Conservation (phyloP, 2,888 invertebrate species). For the Drosophila incognita region DNA sequence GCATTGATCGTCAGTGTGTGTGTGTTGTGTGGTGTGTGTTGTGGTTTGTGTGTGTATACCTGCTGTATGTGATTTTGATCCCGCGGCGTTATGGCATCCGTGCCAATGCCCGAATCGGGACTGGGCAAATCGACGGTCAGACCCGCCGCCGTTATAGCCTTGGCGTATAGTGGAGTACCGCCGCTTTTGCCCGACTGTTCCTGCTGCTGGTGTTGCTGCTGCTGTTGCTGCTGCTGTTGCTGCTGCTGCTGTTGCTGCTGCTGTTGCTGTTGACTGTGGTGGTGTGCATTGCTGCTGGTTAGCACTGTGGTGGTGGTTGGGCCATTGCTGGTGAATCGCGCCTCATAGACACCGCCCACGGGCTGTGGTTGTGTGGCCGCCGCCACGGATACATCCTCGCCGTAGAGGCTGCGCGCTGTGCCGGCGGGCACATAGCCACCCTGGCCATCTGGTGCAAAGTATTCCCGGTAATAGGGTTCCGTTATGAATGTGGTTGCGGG, state of each 20-base stretch:
- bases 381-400: conserved; percentile 83
- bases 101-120: conserved; percentile 97
- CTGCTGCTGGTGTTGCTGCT: conserved; percentile 55
- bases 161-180: conserved; percentile 84
- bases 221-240: conserved; percentile 57
- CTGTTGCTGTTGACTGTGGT: conserved; percentile 57
- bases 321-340: conserved; percentile 80
- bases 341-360: conserved; percentile 81
- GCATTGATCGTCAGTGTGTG: background rate
- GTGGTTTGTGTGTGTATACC: conserved; percentile 85
- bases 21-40: conserved; percentile 8
- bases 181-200: conserved; percentile 74
- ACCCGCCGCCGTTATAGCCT: conserved; percentile 89
- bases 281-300: conserved; percentile 63
- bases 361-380: conserved; percentile 77
- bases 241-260: conserved; percentile 44
- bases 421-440: conserved; percentile 84
- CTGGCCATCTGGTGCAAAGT: conserved; percentile 88
- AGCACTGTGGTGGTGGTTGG: conserved; percentile 75
- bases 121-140: conserved; percentile 97
- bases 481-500: conserved; percentile 87
- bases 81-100: conserved; percentile 95
- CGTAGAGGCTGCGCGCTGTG: conserved; percentile 82
- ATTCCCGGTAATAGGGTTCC: conserved; percentile 91
- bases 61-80: conserved; percentile 95